phyloP scores from a whole-genome alignment of 2,888 invertebrate species.

The Nemotelus pantherinus region DNA sequence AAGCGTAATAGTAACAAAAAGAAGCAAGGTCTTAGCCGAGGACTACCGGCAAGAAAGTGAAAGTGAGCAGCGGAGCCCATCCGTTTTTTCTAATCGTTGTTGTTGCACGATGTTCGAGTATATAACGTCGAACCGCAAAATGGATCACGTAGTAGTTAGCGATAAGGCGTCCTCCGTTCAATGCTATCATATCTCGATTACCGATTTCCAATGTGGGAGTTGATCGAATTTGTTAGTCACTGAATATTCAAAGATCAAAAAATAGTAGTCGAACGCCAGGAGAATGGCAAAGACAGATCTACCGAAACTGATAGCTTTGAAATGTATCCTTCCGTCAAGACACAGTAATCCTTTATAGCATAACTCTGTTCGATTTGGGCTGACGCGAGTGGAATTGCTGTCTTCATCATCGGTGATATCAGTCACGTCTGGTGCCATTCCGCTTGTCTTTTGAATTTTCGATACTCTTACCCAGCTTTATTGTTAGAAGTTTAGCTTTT shows the following conservation, averaged over 20 bases:
- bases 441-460: conserved; percentile 36
- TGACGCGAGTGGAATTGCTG: conserved; percentile 25
- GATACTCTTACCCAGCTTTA: conserved; percentile 27
- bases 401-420: conserved; percentile 44
- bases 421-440: conserved; percentile 39
- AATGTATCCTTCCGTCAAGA: conserved; percentile 43
- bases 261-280: conserved; percentile 5
- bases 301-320: conserved; percentile 45
- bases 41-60: background rate
- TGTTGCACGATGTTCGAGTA: background rate
- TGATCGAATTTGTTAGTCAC: conserved; percentile 46
- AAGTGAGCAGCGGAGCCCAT: conserved; percentile 24
- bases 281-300: conserved; percentile 18
- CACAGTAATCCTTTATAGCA: conserved; percentile 43
- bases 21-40: conserved; percentile 2
- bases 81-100: conserved; percentile 2
- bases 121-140: conserved; percentile 25
- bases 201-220: conserved; percentile 22
- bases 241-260: conserved; percentile 44
- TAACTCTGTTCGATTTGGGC: conserved; percentile 29
- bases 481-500: conserved; percentile 32
- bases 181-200: background rate
- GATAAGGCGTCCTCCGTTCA: conserved; percentile 27
- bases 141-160: conserved; percentile 40
- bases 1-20: conserved; percentile 16